Conservation (phyloP, 2,888 invertebrate genomes). For the Andrena flavipes region DNA sequence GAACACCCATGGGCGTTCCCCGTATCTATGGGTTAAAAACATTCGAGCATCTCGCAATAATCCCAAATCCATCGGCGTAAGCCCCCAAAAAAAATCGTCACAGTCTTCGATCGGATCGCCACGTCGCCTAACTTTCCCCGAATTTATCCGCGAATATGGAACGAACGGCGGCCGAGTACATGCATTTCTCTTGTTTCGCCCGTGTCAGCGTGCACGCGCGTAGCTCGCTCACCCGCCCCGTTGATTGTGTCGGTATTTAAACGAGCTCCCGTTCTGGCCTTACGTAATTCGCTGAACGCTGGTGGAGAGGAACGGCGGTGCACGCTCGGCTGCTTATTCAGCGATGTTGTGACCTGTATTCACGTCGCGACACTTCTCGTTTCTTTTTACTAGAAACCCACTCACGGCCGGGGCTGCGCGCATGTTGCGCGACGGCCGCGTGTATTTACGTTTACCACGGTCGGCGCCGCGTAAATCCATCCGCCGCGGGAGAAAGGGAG, state of each 20-base stretch:
- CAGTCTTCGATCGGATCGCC: conserved; percentile 8
- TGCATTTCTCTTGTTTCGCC: conserved; percentile 56
- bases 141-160: conserved; percentile 77
- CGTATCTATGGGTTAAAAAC: too few species aligned
- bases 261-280: conserved; percentile 81
- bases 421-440: conserved; percentile 13
- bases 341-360: conserved; percentile 82
- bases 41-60: too few species aligned
- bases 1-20: too few species aligned
- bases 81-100: conserved; percentile 31
- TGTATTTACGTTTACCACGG: conserved; percentile 59
- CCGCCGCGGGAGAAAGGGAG: conserved; percentile 52
- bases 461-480: conserved; percentile 60
- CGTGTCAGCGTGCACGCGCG: conserved; percentile 21
- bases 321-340: conserved; percentile 79
- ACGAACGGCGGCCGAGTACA: conserved; percentile 24
- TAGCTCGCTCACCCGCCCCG: conserved; percentile 50
- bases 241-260: conserved; percentile 77
- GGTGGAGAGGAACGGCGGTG: conserved; percentile 65
- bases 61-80: neutral
- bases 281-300: conserved; percentile 80
- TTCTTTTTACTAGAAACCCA: conserved; percentile 75
- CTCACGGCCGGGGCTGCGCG: conserved; percentile 33
- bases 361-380: conserved; percentile 71
- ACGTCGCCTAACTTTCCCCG: conserved; percentile 77